Evolutionary conservation across 2,113 vertebrate species (phyloP).

Genomic region (Archocentrus centrarchus): DNA sequence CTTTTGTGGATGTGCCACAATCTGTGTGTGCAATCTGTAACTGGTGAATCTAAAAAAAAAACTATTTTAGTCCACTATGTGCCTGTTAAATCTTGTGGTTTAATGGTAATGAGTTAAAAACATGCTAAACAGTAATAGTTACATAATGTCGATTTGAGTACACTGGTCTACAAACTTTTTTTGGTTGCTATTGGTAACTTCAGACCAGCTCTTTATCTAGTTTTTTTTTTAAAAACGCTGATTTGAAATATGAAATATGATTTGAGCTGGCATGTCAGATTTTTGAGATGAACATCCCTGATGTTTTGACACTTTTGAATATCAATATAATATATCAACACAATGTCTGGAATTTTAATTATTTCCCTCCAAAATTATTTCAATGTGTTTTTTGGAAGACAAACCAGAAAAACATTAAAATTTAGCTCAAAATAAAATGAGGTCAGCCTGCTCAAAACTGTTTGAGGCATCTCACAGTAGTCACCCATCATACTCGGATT

Average conservation of each 20-base stretch:
- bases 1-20: too few species aligned
- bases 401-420: not conserved
- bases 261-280: too few species aligned
- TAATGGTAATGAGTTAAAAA: too few species aligned
- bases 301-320: too few species aligned
- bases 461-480: not conserved
- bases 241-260: too few species aligned
- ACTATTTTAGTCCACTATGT: not conserved
- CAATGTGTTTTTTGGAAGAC: too few species aligned
- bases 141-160: too few species aligned
- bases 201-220: not conserved
- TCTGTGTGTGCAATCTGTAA: not conserved
- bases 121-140: too few species aligned
- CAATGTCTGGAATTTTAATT: too few species aligned
- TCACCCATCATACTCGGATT: not conserved
- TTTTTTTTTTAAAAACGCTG: not conserved
- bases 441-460: not conserved
- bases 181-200: not conserved
- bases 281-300: too few species aligned
- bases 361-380: too few species aligned
- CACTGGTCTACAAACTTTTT: not conserved
- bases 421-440: not conserved
- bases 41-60: not conserved
- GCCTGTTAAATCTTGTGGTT: not conserved
- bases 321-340: too few species aligned